These are phyloP conservation scores for Drosophila yooni DNA, from an alignment of 2,888 invertebrate species.

Conservation along the genomic window DNA sequence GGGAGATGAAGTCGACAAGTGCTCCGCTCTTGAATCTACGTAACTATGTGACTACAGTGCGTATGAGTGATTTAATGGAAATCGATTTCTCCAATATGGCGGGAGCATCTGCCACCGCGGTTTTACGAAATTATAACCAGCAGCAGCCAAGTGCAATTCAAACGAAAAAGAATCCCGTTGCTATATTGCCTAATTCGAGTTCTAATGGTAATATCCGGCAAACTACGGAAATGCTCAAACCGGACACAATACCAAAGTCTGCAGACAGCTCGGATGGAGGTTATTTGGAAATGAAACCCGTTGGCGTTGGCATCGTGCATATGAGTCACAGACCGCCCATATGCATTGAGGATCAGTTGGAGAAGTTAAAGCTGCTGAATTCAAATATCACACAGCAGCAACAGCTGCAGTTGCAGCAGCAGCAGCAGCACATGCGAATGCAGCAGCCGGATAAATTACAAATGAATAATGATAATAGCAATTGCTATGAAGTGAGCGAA, in stretches of 20 bases:
- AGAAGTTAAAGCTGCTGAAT: slow-evolving; percentile 44
- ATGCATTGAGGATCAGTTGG: slow-evolving; percentile 48
- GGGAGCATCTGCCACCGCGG: slow-evolving; percentile 37
- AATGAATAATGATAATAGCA: slow-evolving; percentile 15
- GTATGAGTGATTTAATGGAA: slow-evolving; percentile 93
- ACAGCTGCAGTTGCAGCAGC: not conserved
- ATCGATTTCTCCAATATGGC: slow-evolving; percentile 88
- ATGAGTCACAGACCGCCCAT: slow-evolving; percentile 26
- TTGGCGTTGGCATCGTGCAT: slow-evolving; percentile 83
- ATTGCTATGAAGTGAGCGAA: slow-evolving; percentile 10
- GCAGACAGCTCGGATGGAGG: slow-evolving; percentile 79
- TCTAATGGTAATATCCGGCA: slow-evolving; percentile 50
- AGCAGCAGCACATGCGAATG: slow-evolving; percentile 1
- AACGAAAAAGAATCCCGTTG: slow-evolving; percentile 19
- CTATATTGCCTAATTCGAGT: slow-evolving; percentile 21
- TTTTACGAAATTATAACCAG: slow-evolving; percentile 25
- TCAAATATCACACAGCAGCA: not conserved
- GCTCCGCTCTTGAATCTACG: slow-evolving; percentile 88
- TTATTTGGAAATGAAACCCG: slow-evolving; percentile 88
- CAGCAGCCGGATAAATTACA: slow-evolving; percentile 9
- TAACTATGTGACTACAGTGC: slow-evolving; percentile 86
- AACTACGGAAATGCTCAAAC: slow-evolving; percentile 29
- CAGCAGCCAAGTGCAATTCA: slow-evolving; percentile 23
- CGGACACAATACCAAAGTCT: slow-evolving; percentile 27
- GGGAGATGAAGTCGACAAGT: slow-evolving; percentile 88